Evolutionary conservation across 1,140 invertebrate species (phyloP), one percentile per base, ranked within the genome.

Genomic region (Drosophila orena): DNA sequence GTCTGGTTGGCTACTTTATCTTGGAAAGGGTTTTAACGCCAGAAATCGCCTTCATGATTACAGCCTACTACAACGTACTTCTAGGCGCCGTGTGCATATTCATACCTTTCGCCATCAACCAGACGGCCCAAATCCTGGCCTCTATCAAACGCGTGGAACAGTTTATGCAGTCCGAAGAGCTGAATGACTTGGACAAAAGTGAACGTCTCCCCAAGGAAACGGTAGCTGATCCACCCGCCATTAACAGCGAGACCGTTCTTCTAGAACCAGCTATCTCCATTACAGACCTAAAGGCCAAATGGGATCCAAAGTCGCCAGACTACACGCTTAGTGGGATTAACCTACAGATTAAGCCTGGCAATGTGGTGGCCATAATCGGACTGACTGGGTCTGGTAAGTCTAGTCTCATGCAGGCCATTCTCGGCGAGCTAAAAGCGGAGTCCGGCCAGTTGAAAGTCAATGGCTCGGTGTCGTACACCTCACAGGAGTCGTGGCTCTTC

Each of bases 401-500:
- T 2, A 97, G 97, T 11, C 92, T 98, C 1, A 93, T 98, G 6
- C 96, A 98, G 83, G 94, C 95, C 7, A 94, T 98, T 59, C 93
- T 99, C 0, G 94, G 95, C 46, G 98, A 99, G 92, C 92, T 98
- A 44, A 95, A 96, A 1, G 81, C 96, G 1, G 92, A 91, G 2
- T 92, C 93, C 0, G 97, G 97, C 1, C 93, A 92, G 20, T 93
- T 98, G 1, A 93, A 94, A 49, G 93, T 98, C 0, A 94, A 94
- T 54, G 98, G 98, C 15, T 95, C 93, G 27, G 93, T 99, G 7
- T 96, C 97, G 0, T 99, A 98, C 92, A 95, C 97, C 5, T 96
- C 97, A 15, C 98, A 99, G 92, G 97, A 98, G 81, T 95, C 98
- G 0, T 99, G 98, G 98, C 94, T 98, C 0, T 97, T 97, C 92